Conservation (phyloP, 2,888 invertebrate genomes). For the Pyrrhosoma nymphula region DNA sequence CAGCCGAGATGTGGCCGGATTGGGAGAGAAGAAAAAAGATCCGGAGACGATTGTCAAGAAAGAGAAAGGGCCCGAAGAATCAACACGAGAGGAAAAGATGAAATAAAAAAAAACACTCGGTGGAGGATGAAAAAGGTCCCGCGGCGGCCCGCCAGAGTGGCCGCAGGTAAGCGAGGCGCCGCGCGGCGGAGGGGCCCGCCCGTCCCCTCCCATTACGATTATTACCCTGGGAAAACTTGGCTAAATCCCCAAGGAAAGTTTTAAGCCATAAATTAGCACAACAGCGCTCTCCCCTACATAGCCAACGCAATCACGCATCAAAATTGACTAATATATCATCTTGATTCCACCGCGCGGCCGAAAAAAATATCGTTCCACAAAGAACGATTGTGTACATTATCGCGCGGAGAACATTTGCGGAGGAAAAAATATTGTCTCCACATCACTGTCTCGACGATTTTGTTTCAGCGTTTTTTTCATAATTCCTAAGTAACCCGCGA, state of each 20-base stretch:
- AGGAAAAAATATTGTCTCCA: neutral
- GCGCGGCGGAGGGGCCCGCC: neutral
- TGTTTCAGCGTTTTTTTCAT: neutral
- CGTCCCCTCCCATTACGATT: neutral
- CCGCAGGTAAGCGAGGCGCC: neutral
- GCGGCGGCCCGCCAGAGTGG: neutral
- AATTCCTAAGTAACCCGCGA: neutral
- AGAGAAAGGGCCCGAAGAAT: neutral
- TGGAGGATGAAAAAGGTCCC: neutral
- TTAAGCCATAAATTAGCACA: slow-evolving; percentile 27
- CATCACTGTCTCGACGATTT: neutral
- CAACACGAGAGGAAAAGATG: neutral
- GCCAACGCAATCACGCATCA: slow-evolving; percentile 31
- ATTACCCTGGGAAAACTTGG: neutral
- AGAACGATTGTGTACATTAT: slow-evolving; percentile 17
- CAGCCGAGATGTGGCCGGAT: slow-evolving; percentile 21
- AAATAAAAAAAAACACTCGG: neutral
- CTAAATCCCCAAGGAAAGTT: neutral
- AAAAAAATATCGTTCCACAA: neutral
- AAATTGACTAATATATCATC: slow-evolving; percentile 29
- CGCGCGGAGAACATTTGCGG: slow-evolving; percentile 7
- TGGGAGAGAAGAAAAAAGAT: neutral
- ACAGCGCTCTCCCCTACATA: neutral
- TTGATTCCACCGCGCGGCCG: neutral
- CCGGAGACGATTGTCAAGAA: neutral